These are phyloP conservation scores for Uria aalge DNA, from an alignment of 2,113 vertebrate species.

Conservation along the genomic window DNA sequence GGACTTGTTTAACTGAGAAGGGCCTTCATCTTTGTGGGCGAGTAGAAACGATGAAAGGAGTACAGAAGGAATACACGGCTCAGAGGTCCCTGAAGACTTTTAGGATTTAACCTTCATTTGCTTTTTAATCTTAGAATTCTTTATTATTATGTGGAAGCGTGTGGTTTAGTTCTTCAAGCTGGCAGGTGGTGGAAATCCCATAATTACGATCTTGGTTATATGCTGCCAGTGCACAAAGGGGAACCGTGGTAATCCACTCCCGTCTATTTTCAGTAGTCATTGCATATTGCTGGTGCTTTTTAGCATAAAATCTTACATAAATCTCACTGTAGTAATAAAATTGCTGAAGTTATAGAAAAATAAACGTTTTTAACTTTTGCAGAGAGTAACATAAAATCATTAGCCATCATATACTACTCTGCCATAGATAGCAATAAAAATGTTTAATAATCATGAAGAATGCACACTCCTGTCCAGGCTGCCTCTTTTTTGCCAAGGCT, in stretches of 20 bases:
- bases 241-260: conserved; percentile 39
- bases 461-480: background rate
- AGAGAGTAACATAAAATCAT: conserved; percentile 59
- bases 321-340: conserved; percentile 60
- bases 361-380: conserved; percentile 62
- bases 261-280: conserved; percentile 11
- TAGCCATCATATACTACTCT: background rate
- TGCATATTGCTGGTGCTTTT: conserved; percentile 42
- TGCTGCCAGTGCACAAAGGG: conserved; percentile 42
- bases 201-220: conserved; percentile 56
- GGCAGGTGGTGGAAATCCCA: conserved; percentile 19
- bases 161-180: conserved; percentile 24
- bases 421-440: conserved; percentile 36
- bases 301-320: conserved; percentile 3
- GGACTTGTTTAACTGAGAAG: background rate
- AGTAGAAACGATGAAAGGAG: background rate
- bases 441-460: background rate
- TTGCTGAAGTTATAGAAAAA: conserved; percentile 34
- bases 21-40: background rate
- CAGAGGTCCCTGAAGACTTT: background rate
- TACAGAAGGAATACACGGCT: background rate
- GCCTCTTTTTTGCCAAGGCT: background rate
- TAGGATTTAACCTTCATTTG: conserved; percentile 52
- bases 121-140: conserved; percentile 41
- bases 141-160: conserved; percentile 7